phyloP scores from a whole-genome alignment of 2,888 invertebrate species.

The Drosophila paucipuncta region DNA sequence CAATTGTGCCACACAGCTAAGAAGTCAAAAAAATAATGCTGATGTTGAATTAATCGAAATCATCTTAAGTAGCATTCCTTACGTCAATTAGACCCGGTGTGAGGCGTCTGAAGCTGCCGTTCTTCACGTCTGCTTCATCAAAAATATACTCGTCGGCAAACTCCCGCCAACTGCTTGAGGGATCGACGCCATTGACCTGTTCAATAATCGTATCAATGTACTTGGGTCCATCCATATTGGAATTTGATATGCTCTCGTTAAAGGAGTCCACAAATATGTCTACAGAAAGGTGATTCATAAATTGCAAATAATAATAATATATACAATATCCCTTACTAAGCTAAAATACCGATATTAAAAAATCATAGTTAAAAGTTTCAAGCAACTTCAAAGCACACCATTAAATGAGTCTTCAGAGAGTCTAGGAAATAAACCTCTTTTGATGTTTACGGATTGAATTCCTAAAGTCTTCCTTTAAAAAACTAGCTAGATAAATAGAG shows the following conservation, averaged over 20 bases:
- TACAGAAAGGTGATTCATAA: slow-evolving; percentile 12
- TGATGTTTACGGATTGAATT: not conserved
- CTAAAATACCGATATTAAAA: not conserved
- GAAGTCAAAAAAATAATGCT: not conserved
- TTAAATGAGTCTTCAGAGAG: not conserved
- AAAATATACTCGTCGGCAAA: slow-evolving; percentile 82
- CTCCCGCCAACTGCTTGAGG: slow-evolving; percentile 78
- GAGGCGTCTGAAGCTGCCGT: slow-evolving; percentile 85
- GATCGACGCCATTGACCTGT: slow-evolving; percentile 83
- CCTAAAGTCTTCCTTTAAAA: no score
- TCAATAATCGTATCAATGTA: slow-evolving; percentile 82
- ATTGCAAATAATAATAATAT: not conserved
- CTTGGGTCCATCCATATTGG: slow-evolving; percentile 64
- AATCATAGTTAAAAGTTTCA: not conserved
- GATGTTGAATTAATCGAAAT: not conserved
- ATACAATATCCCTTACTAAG: not conserved
- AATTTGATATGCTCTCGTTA: slow-evolving; percentile 81
- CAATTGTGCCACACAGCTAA: slow-evolving; percentile 85
- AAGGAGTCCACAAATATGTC: slow-evolving; percentile 82
- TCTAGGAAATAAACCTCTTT: not conserved
- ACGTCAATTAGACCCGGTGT: slow-evolving; percentile 86
- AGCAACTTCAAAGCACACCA: not conserved
- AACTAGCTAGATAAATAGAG: no score
- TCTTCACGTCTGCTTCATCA: slow-evolving; percentile 75
- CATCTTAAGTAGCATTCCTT: slow-evolving; percentile 50